Conservation (phyloP, 1,140 invertebrate species). For the Tenebrio molitor region DNA sequence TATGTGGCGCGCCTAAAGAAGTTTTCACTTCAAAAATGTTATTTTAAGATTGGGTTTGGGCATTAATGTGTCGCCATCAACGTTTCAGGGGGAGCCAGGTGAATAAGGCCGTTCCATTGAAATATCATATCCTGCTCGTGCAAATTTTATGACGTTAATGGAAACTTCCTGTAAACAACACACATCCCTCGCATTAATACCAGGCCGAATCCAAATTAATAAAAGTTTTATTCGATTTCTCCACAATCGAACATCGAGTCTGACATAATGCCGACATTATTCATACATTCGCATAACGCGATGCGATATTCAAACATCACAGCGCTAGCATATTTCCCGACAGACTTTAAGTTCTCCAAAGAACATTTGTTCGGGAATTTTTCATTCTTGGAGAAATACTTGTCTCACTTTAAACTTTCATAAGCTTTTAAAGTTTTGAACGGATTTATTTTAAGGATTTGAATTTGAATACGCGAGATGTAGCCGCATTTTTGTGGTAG, state of each 20-base stretch:
- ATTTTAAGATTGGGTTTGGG: no score
- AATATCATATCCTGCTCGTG: no score
- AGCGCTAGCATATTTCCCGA: constrained; percentile 17
- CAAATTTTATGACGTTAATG: constrained; percentile 7
- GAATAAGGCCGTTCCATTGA: no score
- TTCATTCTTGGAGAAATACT: constrained; percentile 36
- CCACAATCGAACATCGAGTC: neutral
- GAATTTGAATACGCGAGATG: constrained; percentile 14
- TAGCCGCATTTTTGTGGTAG: neutral
- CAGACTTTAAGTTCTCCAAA: constrained; percentile 30
- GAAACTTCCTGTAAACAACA: constrained; percentile 22
- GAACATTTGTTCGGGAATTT: constrained; percentile 38
- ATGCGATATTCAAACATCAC: constrained; percentile 27
- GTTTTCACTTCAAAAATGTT: no score
- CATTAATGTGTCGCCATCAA: no score
- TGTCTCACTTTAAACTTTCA: constrained; percentile 39
- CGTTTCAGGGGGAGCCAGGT: no score
- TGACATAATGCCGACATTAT: constrained; percentile 17
- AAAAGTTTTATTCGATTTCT: constrained; percentile 8
- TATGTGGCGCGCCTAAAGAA: no score
- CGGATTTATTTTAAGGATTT: constrained; percentile 37
- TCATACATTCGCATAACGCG: constrained; percentile 20
- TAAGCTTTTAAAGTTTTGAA: constrained; percentile 37
- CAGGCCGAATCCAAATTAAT: constrained; percentile 6
- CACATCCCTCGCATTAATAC: neutral